These are phyloP conservation scores for Microctonus hyperodae DNA, from an alignment of 2,888 invertebrate genomes.

Conservation along the genomic window DNA sequence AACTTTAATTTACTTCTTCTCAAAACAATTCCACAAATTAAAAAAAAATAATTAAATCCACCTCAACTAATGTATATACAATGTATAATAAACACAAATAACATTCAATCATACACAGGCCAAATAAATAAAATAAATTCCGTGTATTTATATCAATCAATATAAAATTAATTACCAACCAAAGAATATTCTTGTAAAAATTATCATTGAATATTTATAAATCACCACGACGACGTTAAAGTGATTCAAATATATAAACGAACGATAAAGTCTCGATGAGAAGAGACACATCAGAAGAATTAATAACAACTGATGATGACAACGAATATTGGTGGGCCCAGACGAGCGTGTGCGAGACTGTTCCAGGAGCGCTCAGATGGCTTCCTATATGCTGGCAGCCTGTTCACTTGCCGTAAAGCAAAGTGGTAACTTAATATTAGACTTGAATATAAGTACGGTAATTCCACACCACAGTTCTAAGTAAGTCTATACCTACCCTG, in stretches of 20 bases:
- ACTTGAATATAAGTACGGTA: constrained; percentile 63
- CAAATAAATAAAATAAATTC: constrained; percentile 22
- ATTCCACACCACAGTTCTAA: constrained; percentile 61
- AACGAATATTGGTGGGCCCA: constrained; percentile 54
- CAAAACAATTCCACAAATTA: background rate
- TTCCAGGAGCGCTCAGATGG: constrained; percentile 60
- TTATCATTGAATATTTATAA: no score
- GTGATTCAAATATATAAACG: constrained; percentile 13
- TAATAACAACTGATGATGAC: constrained; percentile 17
- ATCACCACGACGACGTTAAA: no score
- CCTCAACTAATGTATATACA: no score
- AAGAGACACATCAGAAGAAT: constrained; percentile 13
- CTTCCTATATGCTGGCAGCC: constrained; percentile 64
- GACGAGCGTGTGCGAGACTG: constrained; percentile 52
- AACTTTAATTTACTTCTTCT: background rate
- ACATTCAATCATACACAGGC: constrained; percentile 30
- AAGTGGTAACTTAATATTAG: constrained; percentile 63
- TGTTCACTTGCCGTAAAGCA: constrained; percentile 64
- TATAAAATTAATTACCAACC: background rate
- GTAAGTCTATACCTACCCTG: constrained; percentile 60
- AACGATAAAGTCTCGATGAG: constrained; percentile 23
- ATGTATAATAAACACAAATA: no score
- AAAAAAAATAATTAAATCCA: no score
- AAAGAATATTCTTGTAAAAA: background rate
- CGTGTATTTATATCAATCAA: constrained; percentile 17